phyloP scores from a whole-genome alignment of 1,140 invertebrate species.

The Pinna nobilis region DNA sequence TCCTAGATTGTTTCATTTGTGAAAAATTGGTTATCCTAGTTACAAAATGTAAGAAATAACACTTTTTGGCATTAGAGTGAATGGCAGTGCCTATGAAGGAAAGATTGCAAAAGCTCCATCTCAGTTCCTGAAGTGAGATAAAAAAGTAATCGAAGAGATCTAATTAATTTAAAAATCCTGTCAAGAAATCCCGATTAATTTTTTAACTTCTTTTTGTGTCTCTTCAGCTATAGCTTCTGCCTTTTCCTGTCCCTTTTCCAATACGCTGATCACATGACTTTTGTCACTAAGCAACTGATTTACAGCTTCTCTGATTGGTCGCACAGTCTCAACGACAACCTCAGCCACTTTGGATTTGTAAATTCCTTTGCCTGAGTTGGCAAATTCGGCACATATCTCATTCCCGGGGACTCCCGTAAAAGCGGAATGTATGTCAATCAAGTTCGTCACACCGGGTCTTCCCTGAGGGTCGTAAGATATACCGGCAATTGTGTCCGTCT shows the following conservation, averaged over 20 bases:
- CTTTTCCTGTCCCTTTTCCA: constrained; percentile 82
- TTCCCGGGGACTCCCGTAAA: constrained; percentile 82
- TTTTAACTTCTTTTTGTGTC: constrained; percentile 82
- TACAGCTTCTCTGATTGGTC: constrained; percentile 83
- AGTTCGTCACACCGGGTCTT: constrained; percentile 91
- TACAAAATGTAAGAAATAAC: no score
- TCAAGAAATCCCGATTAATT: constrained; percentile 71
- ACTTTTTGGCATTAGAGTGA: no score
- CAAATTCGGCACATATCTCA: constrained; percentile 82
- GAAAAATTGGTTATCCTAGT: no score
- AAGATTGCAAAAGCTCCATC: no score
- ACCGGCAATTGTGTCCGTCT: constrained; percentile 92
- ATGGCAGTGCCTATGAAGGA: no score
- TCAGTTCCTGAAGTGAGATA: no score
- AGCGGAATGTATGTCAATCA: constrained; percentile 86
- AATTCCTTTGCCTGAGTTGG: constrained; percentile 83
- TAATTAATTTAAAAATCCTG: neutral
- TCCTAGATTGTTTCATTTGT: no score
- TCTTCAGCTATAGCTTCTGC: constrained; percentile 82
- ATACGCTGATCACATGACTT: constrained; percentile 80
- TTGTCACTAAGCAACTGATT: constrained; percentile 79
- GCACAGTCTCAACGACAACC: constrained; percentile 82
- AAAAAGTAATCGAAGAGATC: neutral
- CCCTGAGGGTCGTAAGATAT: constrained; percentile 86
- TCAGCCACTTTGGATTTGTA: constrained; percentile 88